These are phyloP conservation scores for Eristalis pertinax DNA, from an alignment of 2,888 invertebrate genomes.

Conservation along the genomic window DNA sequence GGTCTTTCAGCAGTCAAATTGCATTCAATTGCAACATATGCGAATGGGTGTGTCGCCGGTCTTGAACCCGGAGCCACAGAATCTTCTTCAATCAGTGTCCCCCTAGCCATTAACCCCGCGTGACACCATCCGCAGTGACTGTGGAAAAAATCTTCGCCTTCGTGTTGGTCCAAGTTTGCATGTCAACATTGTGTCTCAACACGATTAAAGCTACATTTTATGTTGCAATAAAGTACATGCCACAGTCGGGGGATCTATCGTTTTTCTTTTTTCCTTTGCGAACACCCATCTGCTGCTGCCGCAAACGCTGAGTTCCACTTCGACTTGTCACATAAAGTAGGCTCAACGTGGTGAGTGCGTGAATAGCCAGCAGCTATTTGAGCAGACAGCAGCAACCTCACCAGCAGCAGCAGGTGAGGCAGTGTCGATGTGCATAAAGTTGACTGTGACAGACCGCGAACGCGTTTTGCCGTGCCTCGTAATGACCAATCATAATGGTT, in stretches of 20 bases:
- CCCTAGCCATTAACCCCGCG: background rate
- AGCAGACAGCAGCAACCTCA: background rate
- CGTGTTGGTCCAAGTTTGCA: background rate
- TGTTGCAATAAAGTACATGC: background rate
- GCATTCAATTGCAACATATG: background rate
- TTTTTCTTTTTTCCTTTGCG: slow-evolving; percentile 18
- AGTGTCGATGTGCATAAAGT: slow-evolving; percentile 60
- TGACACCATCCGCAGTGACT: background rate
- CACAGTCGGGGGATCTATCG: background rate
- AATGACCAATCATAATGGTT: slow-evolving; percentile 71
- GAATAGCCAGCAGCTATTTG: slow-evolving; percentile 28
- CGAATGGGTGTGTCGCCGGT: background rate
- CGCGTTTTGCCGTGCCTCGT: slow-evolving; percentile 57
- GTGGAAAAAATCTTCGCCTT: background rate
- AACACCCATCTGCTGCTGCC: slow-evolving; percentile 45
- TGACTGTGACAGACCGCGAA: slow-evolving; percentile 55
- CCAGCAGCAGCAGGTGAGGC: slow-evolving; percentile 48
- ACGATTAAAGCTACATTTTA: slow-evolving; percentile 27
- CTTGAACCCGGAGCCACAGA: background rate
- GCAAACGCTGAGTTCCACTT: slow-evolving; percentile 44
- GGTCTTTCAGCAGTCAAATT: background rate
- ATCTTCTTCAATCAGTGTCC: background rate
- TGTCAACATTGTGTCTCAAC: slow-evolving; percentile 39
- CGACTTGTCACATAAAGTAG: slow-evolving; percentile 61
- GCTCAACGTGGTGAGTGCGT: slow-evolving; percentile 23